A percentile compares a stretch with the other conserved stretches of the same genome.
Conservation (phyloP, 2,797 vertebrate species). For the Pangasius djambal region DNA sequence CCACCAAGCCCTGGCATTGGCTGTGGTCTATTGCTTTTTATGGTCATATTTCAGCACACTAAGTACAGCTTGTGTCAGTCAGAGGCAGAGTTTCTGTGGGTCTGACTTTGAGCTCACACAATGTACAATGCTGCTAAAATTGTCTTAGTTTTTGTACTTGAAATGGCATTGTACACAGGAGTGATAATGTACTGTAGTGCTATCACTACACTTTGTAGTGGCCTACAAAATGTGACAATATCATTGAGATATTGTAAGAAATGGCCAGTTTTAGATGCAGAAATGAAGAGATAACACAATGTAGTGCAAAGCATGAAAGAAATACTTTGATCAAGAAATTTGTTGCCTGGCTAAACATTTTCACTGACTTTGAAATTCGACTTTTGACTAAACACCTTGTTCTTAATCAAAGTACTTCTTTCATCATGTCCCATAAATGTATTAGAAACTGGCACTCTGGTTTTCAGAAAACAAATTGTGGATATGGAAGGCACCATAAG, state of each 20-base stretch:
- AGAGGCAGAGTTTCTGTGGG: background rate
- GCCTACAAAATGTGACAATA: background rate
- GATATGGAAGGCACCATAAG: constrained; percentile 14
- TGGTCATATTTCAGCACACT: background rate
- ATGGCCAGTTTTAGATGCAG: background rate
- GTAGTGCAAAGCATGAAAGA: background rate
- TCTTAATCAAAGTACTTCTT: background rate
- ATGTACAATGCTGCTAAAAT: background rate
- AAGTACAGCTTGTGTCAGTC: background rate
- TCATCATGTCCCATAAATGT: background rate
- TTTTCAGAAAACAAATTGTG: background rate
- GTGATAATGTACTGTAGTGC: too few relatives aligned
- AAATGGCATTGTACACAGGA: background rate
- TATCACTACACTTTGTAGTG: background rate
- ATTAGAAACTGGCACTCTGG: constrained; percentile 25
- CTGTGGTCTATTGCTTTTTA: constrained; percentile 23
- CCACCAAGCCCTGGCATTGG: constrained; percentile 2
- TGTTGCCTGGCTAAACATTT: constrained; percentile 35
- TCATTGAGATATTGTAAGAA: background rate
- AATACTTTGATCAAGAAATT: background rate
- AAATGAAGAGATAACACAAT: background rate
- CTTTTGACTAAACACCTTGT: background rate
- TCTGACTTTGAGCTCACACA: background rate
- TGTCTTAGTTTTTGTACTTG: background rate
- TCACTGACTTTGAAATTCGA: constrained; percentile 21